phyloP scores from a whole-genome alignment of 2,113 vertebrate genomes.

The Ptychochromis oligacanthus region DNA sequence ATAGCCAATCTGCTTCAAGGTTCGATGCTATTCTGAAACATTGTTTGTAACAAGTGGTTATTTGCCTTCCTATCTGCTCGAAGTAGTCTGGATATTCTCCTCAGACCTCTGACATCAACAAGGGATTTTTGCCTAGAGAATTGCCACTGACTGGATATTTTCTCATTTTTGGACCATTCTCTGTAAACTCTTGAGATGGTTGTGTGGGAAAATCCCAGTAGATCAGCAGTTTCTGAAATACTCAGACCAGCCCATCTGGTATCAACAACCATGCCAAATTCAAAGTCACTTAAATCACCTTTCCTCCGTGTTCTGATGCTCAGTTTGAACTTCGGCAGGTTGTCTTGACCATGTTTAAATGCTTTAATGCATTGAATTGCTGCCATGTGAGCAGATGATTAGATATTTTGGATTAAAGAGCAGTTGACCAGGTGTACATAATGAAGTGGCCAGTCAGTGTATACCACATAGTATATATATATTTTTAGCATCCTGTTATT shows the following conservation, averaged over 20 bases:
- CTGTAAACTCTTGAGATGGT: neutral
- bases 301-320: too few species aligned
- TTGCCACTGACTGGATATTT: neutral
- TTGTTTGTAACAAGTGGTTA: neutral
- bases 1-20: neutral
- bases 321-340: too few species aligned
- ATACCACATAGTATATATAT: neutral
- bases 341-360: too few species aligned
- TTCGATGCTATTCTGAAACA: neutral
- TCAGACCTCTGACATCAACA: neutral
- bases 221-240: neutral
- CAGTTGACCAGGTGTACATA: neutral
- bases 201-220: neutral
- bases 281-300: too few species aligned
- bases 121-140: accelerated
- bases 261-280: accelerated
- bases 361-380: too few species aligned
- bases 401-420: too few species aligned
- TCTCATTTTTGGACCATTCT: accelerated
- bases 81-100: neutral
- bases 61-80: neutral
- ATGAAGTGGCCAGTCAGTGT: neutral
- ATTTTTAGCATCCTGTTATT: accelerated
- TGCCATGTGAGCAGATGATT: too few species aligned
- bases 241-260: neutral